These are phyloP conservation scores for Indicator maculatus DNA, from an alignment of 2,113 vertebrate genomes.

Conservation along the genomic window DNA sequence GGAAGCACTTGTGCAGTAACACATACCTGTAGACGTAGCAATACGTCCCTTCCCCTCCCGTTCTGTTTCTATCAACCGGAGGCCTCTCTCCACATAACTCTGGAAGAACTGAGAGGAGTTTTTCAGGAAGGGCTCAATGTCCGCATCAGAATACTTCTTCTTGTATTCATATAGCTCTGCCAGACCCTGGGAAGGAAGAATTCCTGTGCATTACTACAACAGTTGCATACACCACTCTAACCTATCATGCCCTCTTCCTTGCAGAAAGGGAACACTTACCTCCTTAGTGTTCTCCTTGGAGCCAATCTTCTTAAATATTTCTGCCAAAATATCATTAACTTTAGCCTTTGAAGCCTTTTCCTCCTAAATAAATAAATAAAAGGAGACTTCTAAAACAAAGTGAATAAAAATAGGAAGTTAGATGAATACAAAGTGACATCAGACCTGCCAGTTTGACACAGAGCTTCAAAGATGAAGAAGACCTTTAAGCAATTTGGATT, in stretches of 20 bases:
- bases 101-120: conserved; percentile 98
- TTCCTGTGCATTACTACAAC: not conserved
- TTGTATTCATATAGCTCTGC: conserved; percentile 98
- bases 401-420: not conserved
- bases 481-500: not conserved
- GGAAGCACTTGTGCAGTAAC: not conserved
- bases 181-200: conserved; percentile 81
- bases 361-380: conserved; percentile 78
- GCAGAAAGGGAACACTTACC: conserved; percentile 69
- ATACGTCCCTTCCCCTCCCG: conserved; percentile 90
- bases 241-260: not conserved
- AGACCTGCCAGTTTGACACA: not conserved
- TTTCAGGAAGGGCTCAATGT: conserved; percentile 95
- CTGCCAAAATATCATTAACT: conserved; percentile 94
- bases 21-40: conserved; percentile 84
- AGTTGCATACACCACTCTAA: not conserved
- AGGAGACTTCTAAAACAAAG: not conserved
- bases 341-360: conserved; percentile 95
- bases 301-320: conserved; percentile 99
- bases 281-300: conserved; percentile 99
- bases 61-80: conserved; percentile 95
- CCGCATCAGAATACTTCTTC: conserved; percentile 95
- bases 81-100: conserved; percentile 96
- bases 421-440: not conserved
- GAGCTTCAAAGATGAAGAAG: not conserved